These are phyloP conservation scores for Ophion costatus DNA, from an alignment of 2,888 invertebrate genomes.

Conservation along the genomic window DNA sequence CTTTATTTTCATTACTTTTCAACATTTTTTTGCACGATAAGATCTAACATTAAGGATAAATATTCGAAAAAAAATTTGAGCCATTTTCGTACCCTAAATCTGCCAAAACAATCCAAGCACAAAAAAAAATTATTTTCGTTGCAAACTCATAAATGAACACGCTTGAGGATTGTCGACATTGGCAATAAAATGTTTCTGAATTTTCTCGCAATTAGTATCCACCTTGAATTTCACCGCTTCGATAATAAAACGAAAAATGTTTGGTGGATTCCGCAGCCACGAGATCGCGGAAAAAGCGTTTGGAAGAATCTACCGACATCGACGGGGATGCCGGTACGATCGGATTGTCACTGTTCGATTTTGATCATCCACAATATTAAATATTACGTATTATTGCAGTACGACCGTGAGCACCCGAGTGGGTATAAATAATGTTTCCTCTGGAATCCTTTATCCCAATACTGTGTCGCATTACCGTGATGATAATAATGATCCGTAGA, in stretches of 20 bases:
- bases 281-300: not conserved
- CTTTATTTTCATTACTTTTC: not conserved
- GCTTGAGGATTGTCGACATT: no score
- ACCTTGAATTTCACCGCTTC: no score
- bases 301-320: not conserved
- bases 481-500: conserved; percentile 74
- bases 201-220: no score
- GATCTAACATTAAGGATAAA: no score
- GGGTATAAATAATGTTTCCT: not conserved
- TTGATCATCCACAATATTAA: not conserved
- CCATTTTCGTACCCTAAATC: no score
- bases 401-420: not conserved
- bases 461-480: conserved; percentile 73
- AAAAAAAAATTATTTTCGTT: no score
- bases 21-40: not conserved
- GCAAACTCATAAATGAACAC: no score
- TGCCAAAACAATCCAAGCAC: no score
- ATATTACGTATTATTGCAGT: not conserved
- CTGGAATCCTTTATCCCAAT: not conserved
- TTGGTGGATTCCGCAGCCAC: not conserved
- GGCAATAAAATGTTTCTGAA: no score
- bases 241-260: not conserved
- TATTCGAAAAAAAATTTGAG: no score
- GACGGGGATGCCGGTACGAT: no score
- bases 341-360: not conserved